Percentiles rank a stretch among this genome's conserved stretches.
phyloP scores from a whole-genome alignment of 2,113 vertebrate species.

The Pycnonotus jocosus region DNA sequence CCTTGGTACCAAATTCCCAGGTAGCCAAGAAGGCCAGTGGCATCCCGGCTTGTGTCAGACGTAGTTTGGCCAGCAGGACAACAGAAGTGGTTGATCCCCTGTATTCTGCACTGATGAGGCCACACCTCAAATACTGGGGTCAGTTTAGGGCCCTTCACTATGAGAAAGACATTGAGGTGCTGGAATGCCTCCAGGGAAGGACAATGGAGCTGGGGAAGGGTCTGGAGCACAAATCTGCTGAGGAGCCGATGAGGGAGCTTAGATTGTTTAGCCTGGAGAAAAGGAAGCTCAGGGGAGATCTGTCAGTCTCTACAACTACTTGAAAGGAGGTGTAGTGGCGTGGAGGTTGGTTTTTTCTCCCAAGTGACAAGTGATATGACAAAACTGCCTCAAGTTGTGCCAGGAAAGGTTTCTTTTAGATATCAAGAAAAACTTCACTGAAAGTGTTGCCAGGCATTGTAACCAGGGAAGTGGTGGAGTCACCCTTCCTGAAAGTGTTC shows the following conservation, averaged over 20 bases:
- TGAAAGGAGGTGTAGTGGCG: not conserved
- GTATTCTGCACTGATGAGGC: not conserved
- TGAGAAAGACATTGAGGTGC: not conserved
- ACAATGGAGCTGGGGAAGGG: rapidly evolving
- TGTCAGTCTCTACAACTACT: not conserved
- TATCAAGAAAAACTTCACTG: not conserved
- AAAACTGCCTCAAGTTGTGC: not conserved
- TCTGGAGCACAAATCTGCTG: not conserved
- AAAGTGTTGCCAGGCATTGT: not conserved
- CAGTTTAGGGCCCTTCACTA: not conserved
- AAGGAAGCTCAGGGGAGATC: not conserved
- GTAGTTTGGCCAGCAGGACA: not conserved
- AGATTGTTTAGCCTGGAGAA: not conserved
- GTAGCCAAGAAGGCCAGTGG: not conserved
- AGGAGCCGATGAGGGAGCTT: not conserved
- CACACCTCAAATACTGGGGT: not conserved
- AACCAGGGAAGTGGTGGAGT: not conserved
- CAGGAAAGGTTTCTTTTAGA: not conserved
- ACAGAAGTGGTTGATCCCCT: not conserved
- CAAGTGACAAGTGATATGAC: not conserved
- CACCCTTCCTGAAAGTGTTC: not conserved
- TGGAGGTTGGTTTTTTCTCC: not conserved
- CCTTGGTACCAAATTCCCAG: not conserved
- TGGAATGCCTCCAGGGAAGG: not conserved
- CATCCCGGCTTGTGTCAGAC: not conserved